Evolutionary conservation across 2,888 invertebrate genomes (phyloP).

Genomic region (Eupithecia tripunctaria): DNA sequence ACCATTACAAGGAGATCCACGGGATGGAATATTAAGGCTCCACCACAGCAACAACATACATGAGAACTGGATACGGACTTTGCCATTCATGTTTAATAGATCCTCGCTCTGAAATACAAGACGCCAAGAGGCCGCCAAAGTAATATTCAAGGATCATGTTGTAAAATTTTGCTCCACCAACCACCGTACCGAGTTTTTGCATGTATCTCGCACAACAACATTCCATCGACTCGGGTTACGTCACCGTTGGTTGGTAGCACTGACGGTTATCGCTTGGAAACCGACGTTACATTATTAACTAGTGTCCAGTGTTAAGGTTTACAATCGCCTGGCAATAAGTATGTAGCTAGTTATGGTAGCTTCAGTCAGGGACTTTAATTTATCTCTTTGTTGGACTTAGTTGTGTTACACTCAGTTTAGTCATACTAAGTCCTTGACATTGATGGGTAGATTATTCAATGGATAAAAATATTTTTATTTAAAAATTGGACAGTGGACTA

Average conservation of each 20-base stretch:
- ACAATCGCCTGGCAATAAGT: constrained; percentile 1
- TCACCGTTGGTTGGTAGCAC: constrained; percentile 15
- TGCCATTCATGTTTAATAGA: too few relatives aligned
- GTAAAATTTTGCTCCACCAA: constrained; percentile 1
- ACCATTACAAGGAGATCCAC: too few relatives aligned
- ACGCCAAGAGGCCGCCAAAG: background rate
- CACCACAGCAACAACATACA: too few relatives aligned
- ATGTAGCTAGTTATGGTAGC: background rate
- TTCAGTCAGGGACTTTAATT: background rate
- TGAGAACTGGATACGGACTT: too few relatives aligned
- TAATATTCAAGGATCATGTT: background rate
- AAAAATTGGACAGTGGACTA: background rate
- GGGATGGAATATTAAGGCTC: too few relatives aligned
- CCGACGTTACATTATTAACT: constrained; percentile 2
- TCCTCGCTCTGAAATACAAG: too few relatives aligned
- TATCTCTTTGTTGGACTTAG: constrained; percentile 7
- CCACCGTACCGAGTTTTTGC: constrained; percentile 14
- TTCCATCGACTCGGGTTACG: constrained; percentile 19
- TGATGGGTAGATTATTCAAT: background rate
- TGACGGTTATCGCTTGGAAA: constrained; percentile 23
- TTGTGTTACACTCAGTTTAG: background rate
- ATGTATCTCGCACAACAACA: constrained; percentile 18
- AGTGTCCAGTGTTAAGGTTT: background rate
- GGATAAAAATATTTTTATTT: background rate
- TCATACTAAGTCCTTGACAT: background rate